Conservation (phyloP, 2,113 vertebrate species). For the Pseudonaja textilis region DNA sequence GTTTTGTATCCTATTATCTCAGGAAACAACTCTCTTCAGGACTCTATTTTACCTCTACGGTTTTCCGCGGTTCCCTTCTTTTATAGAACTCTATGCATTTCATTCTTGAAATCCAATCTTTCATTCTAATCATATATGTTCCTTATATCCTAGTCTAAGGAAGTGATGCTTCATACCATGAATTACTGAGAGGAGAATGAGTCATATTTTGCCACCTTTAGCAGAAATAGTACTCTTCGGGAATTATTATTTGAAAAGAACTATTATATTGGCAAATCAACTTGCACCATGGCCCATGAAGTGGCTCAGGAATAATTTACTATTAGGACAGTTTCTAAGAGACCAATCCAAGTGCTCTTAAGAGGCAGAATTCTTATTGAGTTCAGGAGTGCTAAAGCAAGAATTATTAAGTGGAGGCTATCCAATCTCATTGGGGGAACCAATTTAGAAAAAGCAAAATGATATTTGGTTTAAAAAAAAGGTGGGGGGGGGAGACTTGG, state of each 20-base stretch:
- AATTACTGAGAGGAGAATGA: not conserved
- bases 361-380: not conserved
- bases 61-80: not conserved
- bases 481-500: not conserved
- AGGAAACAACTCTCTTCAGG: not conserved
- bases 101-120: not conserved
- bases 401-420: not conserved
- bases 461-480: not conserved
- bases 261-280: not conserved
- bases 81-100: not conserved
- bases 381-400: not conserved
- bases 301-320: not conserved
- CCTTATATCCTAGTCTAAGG: not conserved
- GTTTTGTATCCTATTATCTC: not conserved
- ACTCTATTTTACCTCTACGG: not conserved
- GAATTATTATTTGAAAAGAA: not conserved
- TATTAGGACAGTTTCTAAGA: not conserved
- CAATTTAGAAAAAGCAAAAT: not conserved
- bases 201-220: not conserved
- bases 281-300: not conserved
- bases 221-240: not conserved
- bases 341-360: not conserved
- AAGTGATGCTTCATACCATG: not conserved
- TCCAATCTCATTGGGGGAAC: not conserved
- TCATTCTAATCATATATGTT: not conserved